Evolutionary conservation across 2,888 invertebrate species (phyloP).

Genomic region (Amitus sp.): DNA sequence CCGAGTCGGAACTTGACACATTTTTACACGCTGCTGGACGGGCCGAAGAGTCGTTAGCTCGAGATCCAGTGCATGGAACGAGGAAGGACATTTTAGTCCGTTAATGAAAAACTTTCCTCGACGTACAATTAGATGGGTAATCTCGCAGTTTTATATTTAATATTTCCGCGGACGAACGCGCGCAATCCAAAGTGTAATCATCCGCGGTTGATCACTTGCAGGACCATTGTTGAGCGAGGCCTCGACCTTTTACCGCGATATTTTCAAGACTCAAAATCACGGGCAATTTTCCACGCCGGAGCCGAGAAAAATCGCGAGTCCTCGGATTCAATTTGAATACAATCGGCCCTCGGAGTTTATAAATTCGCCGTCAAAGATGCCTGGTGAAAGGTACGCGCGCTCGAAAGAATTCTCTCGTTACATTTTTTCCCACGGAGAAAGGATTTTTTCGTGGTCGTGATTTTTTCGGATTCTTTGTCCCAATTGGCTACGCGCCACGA

Average conservation of each 20-base stretch:
- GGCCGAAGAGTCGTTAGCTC: slow-evolving; percentile 14
- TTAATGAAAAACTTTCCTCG: not conserved
- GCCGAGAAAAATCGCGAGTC: not conserved
- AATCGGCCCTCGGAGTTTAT: slow-evolving; percentile 3
- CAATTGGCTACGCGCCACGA: too few species aligned
- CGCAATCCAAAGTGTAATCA: not conserved
- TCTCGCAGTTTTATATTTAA: too few species aligned
- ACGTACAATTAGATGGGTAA: not conserved
- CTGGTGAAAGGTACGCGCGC: not conserved
- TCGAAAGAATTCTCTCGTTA: too few species aligned
- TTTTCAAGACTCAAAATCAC: too few species aligned
- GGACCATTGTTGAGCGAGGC: slow-evolving; percentile 1
- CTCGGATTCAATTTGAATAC: slow-evolving; percentile 1
- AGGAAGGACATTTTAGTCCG: not conserved
- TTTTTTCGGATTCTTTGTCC: too few species aligned
- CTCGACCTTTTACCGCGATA: not conserved
- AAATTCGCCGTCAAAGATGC: too few species aligned
- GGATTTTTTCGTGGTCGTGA: too few species aligned
- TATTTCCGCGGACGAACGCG: not conserved
- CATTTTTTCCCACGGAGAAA: not conserved
- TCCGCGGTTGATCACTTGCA: slow-evolving; percentile 6
- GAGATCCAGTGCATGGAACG: slow-evolving; percentile 17
- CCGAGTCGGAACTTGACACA: not conserved
- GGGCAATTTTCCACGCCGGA: too few species aligned
- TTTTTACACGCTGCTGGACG: slow-evolving; percentile 2